Evolutionary conservation across 2,888 invertebrate species (phyloP), one percentile per base, ranked within the genome.

Genomic region (Clusia tigrina): DNA sequence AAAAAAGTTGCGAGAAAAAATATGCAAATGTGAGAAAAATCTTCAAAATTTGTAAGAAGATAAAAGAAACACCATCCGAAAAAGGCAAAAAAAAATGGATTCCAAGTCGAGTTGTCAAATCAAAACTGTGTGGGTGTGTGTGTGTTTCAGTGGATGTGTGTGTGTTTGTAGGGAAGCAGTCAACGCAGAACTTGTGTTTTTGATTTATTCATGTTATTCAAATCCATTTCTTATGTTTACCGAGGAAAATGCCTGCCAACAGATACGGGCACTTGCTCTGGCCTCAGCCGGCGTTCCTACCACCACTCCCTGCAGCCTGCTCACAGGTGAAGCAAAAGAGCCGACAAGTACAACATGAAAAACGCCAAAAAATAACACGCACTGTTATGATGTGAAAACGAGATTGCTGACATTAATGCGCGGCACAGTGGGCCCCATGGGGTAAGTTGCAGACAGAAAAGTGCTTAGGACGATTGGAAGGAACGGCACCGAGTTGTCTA

Each of bases 21-120:
- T 77, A 74, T 74, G 77, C 74, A 74, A 74, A 74, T 74, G 74
- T 72, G 77, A 63, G 71, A 72, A 77, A 74, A 74, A 77, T 74
- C 74, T 77, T 69, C 68, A 74, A 74, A 74, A 74, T 74, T 77
- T 74, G 74, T 74, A 77, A 74, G 74, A 77, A 77, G 76, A 77
- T 71, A 63, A 67, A 68, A 65, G 66, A 37, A 26, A 22, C 20
- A 53, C 9, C 3, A n/a, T 9, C 42, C 9, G 9, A n/a, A n/a
- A 6, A 42, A n/a, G 42, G n/a, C n/a, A n/a, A n/a, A n/a, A n/a
- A n/a, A n/a, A n/a, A n/a, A n/a, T n/a, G n/a, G n/a, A n/a, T n/a
- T n/a, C n/a, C n/a, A n/a, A n/a, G n/a, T n/a, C n/a, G n/a, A n/a
- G n/a, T n/a, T n/a, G n/a, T n/a, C n/a, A n/a, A n/a, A n/a, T n/a